phyloP scores from a whole-genome alignment of 1,140 invertebrate species.

The Melanaphis sacchari region DNA sequence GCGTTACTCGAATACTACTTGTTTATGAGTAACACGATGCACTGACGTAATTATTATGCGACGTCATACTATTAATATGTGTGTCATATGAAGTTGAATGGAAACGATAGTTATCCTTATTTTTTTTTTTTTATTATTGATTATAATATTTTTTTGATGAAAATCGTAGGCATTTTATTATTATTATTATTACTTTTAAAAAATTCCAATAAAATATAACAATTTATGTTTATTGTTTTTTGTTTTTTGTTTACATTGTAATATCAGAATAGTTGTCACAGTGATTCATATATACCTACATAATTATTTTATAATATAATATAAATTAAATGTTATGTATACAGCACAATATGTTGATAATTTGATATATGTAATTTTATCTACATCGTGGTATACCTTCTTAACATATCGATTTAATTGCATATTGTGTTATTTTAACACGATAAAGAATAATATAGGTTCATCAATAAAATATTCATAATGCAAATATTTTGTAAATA shows the following conservation, averaged over 20 bases:
- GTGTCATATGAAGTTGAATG: constrained; percentile 41
- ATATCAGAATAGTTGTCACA: not conserved
- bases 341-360: not conserved
- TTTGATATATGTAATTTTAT: constrained; percentile 8
- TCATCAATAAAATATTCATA: not conserved
- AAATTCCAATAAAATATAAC: not conserved
- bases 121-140: not conserved
- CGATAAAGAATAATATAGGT: not conserved
- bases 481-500: not conserved
- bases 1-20: constrained; percentile 23
- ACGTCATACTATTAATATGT: constrained; percentile 55
- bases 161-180: not conserved
- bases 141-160: not conserved
- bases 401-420: not conserved
- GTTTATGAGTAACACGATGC: constrained; percentile 41
- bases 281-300: not conserved
- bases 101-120: constrained; percentile 1
- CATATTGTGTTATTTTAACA: constrained; percentile 12
- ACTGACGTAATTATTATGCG: constrained; percentile 52
- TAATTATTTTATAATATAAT: not conserved
- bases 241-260: not conserved
- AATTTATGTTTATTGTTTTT: not conserved
- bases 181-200: not conserved
- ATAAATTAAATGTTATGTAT: not conserved
- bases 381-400: not conserved